These are phyloP conservation scores for Scotopteryx bipunctaria DNA, from an alignment of 2,888 invertebrate species.

Conservation along the genomic window DNA sequence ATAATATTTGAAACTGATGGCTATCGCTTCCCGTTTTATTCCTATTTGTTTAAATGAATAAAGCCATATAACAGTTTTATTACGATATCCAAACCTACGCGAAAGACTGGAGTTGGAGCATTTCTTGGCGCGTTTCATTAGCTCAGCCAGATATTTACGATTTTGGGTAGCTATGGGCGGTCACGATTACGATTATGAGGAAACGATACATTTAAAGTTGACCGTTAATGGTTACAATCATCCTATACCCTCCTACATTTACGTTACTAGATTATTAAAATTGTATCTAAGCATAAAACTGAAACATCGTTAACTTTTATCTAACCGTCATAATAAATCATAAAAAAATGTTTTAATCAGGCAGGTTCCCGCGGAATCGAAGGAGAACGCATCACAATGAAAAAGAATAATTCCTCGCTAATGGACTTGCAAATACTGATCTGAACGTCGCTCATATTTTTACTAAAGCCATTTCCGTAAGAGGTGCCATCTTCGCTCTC, in stretches of 20 bases:
- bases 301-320: constrained; percentile 40
- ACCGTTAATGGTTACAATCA: constrained; percentile 44
- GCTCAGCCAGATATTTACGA: constrained; percentile 54
- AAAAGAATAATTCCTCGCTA: constrained; percentile 35
- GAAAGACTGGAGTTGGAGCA: constrained; percentile 40
- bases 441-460: constrained; percentile 46
- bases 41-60: constrained; percentile 54
- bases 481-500: constrained; percentile 61
- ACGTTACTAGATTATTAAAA: constrained; percentile 42
- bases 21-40: constrained; percentile 36
- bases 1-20: constrained; percentile 17
- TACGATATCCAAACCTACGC: constrained; percentile 62
- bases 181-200: constrained; percentile 60
- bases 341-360: constrained; percentile 38
- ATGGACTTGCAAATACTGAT: constrained; percentile 44
- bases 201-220: constrained; percentile 49
- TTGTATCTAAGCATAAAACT: constrained; percentile 38
- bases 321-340: constrained; percentile 39
- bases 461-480: constrained; percentile 54
- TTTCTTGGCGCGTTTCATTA: constrained; percentile 60
- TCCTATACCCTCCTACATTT: constrained; percentile 48
- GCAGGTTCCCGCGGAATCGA: constrained; percentile 31
- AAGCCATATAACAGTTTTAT: constrained; percentile 58
- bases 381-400: constrained; percentile 32
- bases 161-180: constrained; percentile 64